Evolutionary conservation across 2,113 vertebrate species (phyloP).

Genomic region (Microcebus murinus): DNA sequence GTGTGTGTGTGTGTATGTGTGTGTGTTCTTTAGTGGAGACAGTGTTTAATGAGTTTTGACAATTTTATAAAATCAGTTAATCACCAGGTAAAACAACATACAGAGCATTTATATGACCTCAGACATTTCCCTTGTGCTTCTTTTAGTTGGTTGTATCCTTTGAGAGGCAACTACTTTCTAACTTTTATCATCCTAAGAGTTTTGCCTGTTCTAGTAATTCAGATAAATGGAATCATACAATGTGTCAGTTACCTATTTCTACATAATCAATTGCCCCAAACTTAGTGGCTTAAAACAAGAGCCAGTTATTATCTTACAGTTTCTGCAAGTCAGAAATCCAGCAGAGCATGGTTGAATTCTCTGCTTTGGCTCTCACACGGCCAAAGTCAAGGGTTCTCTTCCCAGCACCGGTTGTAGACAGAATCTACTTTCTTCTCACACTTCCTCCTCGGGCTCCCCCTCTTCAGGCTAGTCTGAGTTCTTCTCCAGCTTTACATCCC

Average conservation of each 20-base stretch:
- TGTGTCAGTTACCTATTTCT: background rate
- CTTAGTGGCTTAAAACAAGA: background rate
- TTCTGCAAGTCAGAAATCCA: background rate
- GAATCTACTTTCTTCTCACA: background rate
- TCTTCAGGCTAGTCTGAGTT: background rate
- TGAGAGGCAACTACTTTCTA: background rate
- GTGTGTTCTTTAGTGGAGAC: background rate
- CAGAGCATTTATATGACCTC: background rate
- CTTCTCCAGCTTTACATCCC: background rate
- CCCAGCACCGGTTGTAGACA: background rate
- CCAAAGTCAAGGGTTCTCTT: background rate
- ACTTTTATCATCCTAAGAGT: constrained; percentile 5
- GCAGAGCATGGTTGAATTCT: background rate
- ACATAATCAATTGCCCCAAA: background rate
- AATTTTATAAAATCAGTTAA: background rate
- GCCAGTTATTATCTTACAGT: background rate
- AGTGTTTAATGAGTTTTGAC: background rate
- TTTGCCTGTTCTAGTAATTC: background rate
- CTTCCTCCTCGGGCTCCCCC: background rate
- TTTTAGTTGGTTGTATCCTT: background rate
- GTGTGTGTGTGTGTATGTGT: background rate
- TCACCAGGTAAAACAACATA: constrained; percentile 2
- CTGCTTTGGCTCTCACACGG: background rate
- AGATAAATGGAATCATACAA: background rate
- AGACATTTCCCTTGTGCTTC: background rate